A percentile compares a stretch with the other conserved stretches of the same genome.
phyloP scores from a whole-genome alignment of 1,140 invertebrate species.

The Apis florea region DNA sequence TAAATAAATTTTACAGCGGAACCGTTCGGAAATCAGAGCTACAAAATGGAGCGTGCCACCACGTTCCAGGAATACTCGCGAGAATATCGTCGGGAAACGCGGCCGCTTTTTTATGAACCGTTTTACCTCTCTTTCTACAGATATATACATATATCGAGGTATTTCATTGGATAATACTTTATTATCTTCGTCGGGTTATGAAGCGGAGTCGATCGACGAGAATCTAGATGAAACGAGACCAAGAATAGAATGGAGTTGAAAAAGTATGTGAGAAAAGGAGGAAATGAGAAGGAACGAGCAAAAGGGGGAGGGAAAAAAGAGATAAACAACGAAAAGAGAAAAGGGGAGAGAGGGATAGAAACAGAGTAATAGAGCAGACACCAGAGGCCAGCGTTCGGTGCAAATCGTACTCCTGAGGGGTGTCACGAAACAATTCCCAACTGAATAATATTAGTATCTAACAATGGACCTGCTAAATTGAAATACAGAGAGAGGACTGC shows the following conservation, averaged over 20 bases:
- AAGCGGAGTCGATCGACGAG: constrained; percentile 7
- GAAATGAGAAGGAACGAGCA: background rate
- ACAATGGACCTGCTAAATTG: constrained; percentile 78
- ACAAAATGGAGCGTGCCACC: constrained; percentile 18
- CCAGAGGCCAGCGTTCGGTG: constrained; percentile 50
- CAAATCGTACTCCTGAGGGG: constrained; percentile 59
- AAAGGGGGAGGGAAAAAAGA: background rate
- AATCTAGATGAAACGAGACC: background rate
- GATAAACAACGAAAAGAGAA: background rate
- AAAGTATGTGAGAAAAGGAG: background rate
- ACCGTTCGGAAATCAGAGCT: constrained; percentile 2
- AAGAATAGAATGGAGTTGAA: constrained; percentile 1
- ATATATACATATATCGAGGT: constrained; percentile 34
- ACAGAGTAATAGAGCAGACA: constrained; percentile 64
- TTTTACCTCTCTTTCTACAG: constrained; percentile 16
- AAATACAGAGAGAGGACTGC: constrained; percentile 73
- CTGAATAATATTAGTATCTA: constrained; percentile 79
- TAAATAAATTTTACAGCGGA: background rate
- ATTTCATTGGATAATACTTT: constrained; percentile 53
- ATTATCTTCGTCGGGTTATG: constrained; percentile 40
- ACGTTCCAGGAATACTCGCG: constrained; percentile 21
- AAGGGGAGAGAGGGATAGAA: constrained; percentile 50
- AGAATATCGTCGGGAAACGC: constrained; percentile 36
- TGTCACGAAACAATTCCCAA: constrained; percentile 78
- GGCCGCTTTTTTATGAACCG: constrained; percentile 47